Evolutionary conservation across 2,888 invertebrate genomes (phyloP).

Genomic region (Drosophila stalkeri): DNA sequence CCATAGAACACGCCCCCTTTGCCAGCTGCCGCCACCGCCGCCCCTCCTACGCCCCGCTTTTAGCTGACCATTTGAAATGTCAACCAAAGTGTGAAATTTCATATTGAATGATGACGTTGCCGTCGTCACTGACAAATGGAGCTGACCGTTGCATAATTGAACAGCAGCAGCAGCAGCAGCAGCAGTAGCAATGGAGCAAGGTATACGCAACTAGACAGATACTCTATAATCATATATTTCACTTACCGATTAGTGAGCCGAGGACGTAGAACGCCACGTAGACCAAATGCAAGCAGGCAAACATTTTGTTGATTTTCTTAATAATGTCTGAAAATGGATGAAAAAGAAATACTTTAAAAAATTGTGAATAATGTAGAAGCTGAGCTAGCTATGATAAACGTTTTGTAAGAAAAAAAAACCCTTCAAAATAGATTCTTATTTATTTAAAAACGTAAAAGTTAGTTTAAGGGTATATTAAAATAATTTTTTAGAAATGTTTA

Average conservation of each 20-base stretch:
- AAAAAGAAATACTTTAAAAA: conserved; percentile 4
- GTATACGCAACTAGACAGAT: not conserved
- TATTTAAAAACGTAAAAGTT: no score
- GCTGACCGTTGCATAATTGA: conserved; percentile 68
- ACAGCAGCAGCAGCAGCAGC: conserved; percentile 10
- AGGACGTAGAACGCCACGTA: conserved; percentile 49
- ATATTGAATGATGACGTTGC: conserved; percentile 64
- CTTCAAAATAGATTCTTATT: no score
- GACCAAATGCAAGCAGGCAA: conserved; percentile 49
- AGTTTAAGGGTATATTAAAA: no score
- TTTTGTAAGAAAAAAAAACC: no score
- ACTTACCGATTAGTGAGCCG: conserved; percentile 68
- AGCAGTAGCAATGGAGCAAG: not conserved
- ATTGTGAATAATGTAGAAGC: not conserved
- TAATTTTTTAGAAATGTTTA: no score
- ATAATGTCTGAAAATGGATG: conserved; percentile 26
- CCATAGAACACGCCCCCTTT: not conserved
- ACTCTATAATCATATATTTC: conserved; percentile 7
- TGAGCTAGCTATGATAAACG: not conserved
- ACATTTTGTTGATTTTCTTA: conserved; percentile 55
- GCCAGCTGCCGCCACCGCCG: not conserved
- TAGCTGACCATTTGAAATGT: conserved; percentile 61
- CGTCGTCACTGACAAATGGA: conserved; percentile 63
- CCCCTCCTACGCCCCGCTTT: not conserved
- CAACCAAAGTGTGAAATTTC: conserved; percentile 77